phyloP scores from a whole-genome alignment of 2,888 invertebrate species.

The Netelia fuscicornis region DNA sequence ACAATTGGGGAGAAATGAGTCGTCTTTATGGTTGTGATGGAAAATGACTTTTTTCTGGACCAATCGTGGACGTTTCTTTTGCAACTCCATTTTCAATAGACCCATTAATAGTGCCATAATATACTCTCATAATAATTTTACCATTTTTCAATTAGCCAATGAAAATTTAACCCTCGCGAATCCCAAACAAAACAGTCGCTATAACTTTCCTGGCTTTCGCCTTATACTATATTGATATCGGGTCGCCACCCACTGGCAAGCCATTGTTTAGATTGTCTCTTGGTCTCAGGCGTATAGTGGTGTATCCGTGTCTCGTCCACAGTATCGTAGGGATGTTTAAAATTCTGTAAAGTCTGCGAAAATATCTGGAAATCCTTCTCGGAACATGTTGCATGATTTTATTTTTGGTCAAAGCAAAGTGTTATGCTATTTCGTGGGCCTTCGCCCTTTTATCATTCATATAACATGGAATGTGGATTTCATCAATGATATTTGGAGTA shows the following conservation, averaged over 20 bases:
- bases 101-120: too few relatives aligned
- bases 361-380: conserved; percentile 29
- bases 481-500: conserved; percentile 44
- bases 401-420: conserved; percentile 30
- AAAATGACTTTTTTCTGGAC: conserved; percentile 66
- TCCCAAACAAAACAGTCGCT: conserved; percentile 73
- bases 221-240: too few relatives aligned
- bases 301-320: too few relatives aligned
- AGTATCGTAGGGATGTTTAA: conserved; percentile 69
- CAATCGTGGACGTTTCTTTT: conserved; percentile 55
- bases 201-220: too few relatives aligned
- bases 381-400: conserved; percentile 15
- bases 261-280: too few relatives aligned
- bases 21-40: conserved; percentile 70
- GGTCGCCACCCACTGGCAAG: too few relatives aligned
- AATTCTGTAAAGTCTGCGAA: conserved; percentile 23
- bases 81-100: too few relatives aligned
- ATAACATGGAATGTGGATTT: conserved; percentile 61
- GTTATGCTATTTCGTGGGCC: conserved; percentile 68
- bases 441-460: conserved; percentile 68
- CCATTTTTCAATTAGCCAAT: too few relatives aligned
- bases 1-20: conserved; percentile 40
- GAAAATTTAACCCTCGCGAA: conserved; percentile 56
- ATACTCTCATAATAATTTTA: too few relatives aligned
- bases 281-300: too few relatives aligned